Percentiles rank a stretch among this genome's conserved stretches.
phyloP scores from a whole-genome alignment of 2,797 vertebrate species.

The Sebastes umbrosus region DNA sequence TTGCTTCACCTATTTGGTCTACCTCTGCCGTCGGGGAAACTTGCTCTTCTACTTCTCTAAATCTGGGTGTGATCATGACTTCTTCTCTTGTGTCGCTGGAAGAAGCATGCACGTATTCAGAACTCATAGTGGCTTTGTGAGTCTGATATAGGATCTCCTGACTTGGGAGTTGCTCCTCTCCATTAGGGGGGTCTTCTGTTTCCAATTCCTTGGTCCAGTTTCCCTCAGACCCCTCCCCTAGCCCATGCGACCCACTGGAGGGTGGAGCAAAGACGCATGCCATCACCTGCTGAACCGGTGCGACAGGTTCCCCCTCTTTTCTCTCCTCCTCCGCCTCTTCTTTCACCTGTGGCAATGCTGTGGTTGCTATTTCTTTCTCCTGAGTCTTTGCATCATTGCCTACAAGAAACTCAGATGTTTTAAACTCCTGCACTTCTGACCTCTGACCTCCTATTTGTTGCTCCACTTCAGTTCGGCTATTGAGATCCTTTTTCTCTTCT shows the following conservation, averaged over 20 bases:
- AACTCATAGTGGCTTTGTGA: neutral
- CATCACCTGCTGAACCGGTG: constrained; percentile 71
- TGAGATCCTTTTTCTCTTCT: neutral
- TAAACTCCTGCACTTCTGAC: neutral
- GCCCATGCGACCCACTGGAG: constrained; percentile 9
- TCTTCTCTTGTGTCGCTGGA: neutral
- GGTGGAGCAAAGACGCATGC: constrained; percentile 63
- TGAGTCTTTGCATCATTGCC: neutral
- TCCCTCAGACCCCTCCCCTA: constrained; percentile 27
- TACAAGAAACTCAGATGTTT: neutral
- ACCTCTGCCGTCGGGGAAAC: neutral
- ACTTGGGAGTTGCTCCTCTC: neutral
- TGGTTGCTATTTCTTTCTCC: neutral
- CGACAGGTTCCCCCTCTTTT: constrained; percentile 43
- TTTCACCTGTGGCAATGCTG: neutral
- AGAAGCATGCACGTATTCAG: neutral
- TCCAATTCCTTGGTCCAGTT: constrained; percentile 4
- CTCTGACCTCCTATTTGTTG: neutral
- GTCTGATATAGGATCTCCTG: neutral
- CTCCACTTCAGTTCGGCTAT: neutral
- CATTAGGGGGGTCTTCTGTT: constrained; percentile 13
- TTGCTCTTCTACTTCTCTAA: neutral
- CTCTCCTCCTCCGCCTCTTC: constrained; percentile 13
- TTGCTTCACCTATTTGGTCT: neutral
- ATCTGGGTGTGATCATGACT: neutral